These are phyloP conservation scores for Atta colombica DNA, from an alignment of 1,140 invertebrate genomes.

Conservation along the genomic window DNA sequence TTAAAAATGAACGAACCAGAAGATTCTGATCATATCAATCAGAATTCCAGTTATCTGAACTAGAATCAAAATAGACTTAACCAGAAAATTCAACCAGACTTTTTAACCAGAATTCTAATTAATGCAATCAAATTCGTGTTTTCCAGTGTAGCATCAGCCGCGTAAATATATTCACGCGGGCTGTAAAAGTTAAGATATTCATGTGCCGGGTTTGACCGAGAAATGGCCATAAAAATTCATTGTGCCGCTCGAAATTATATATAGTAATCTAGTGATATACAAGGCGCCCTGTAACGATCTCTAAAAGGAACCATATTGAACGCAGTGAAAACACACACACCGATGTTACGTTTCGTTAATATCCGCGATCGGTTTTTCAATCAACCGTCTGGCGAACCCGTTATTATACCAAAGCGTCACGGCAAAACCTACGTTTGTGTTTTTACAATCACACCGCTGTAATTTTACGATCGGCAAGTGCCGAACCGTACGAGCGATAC, in stretches of 20 bases:
- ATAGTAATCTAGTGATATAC: constrained; percentile 74
- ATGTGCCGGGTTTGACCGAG: constrained; percentile 49
- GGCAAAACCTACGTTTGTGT: constrained; percentile 20
- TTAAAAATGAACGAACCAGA: no score
- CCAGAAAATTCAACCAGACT: no score
- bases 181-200: constrained; percentile 64
- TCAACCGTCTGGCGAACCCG: constrained; percentile 25
- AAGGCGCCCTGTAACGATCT: constrained; percentile 70
- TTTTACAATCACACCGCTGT: constrained; percentile 24
- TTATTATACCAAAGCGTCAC: constrained; percentile 10
- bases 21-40: no score
- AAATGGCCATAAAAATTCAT: constrained; percentile 70
- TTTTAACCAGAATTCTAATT: no score
- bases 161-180: constrained; percentile 55
- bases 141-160: not conserved
- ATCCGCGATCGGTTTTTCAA: constrained; percentile 58
- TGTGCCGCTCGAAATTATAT: constrained; percentile 69
- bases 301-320: constrained; percentile 65
- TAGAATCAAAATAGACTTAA: no score
- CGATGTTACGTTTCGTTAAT: constrained; percentile 20
- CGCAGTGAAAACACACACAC: constrained; percentile 18
- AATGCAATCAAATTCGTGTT: no score
- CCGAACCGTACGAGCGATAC: not conserved
- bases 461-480: constrained; percentile 26
- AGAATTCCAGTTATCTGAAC: no score